These are phyloP conservation scores for Orius insidiosus DNA, from an alignment of 1,140 invertebrate species.

Conservation along the genomic window DNA sequence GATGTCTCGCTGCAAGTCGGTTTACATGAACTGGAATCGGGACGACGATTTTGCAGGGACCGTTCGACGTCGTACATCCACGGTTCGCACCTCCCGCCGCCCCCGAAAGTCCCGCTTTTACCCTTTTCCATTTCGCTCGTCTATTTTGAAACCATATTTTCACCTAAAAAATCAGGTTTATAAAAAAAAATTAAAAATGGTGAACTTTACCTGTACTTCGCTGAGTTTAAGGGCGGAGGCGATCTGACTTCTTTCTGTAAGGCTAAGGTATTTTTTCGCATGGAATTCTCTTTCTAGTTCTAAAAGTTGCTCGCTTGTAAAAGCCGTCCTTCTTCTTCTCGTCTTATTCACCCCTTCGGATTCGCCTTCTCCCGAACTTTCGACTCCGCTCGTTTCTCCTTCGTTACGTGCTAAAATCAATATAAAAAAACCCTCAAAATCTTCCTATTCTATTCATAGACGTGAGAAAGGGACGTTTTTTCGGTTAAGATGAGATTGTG, in stretches of 20 bases:
- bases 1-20: constrained; percentile 77
- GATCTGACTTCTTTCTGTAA: constrained; percentile 89
- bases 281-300: constrained; percentile 93
- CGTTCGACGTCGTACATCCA: constrained; percentile 23
- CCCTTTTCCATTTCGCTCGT: constrained; percentile 95
- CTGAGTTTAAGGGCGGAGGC: constrained; percentile 78
- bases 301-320: constrained; percentile 87
- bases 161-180: constrained; percentile 54
- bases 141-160: constrained; percentile 99
- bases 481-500: too few species aligned
- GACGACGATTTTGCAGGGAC: constrained; percentile 71
- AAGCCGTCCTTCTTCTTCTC: constrained; percentile 78
- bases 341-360: constrained; percentile 38
- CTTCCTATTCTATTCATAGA: too few species aligned
- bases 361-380: constrained; percentile 11
- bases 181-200: too few species aligned
- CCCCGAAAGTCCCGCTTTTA: constrained; percentile 70
- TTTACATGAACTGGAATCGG: constrained; percentile 96
- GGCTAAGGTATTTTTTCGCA: constrained; percentile 90
- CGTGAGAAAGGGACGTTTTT: too few species aligned
- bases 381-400: constrained; percentile 10
- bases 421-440: background rate
- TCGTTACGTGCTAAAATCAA: constrained; percentile 1
- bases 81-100: constrained; percentile 26
- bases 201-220: constrained; percentile 84